Conservation (phyloP, 2,113 vertebrate species). For the Cichladusa arquata region DNA sequence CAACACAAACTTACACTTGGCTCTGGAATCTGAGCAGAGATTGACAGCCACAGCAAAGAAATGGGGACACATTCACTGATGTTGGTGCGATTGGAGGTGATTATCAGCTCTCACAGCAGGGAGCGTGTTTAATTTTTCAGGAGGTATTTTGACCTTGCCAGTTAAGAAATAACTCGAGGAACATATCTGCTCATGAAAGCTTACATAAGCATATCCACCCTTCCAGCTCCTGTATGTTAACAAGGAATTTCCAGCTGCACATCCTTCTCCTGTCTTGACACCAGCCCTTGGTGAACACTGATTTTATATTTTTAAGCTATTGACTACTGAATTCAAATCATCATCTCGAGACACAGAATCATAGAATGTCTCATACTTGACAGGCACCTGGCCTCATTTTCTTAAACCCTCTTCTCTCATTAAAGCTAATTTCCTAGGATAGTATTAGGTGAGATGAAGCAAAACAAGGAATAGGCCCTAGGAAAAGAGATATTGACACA, state of each 20-base stretch:
- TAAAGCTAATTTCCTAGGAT: background rate
- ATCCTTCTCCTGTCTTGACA: background rate
- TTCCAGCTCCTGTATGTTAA: background rate
- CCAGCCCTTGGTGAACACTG: background rate
- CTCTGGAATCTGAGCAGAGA: background rate
- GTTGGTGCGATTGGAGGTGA: background rate
- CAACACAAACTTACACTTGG: background rate
- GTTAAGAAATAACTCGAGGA: background rate
- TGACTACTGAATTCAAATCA: background rate
- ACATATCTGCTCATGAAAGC: background rate
- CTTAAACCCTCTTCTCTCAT: background rate
- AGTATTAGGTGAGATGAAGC: background rate
- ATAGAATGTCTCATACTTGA: background rate
- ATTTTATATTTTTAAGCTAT: background rate
- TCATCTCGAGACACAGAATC: background rate
- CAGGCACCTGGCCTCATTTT: background rate
- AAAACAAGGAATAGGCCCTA: background rate
- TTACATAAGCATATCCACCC: background rate
- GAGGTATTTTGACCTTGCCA: conserved; percentile 1
- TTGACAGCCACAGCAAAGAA: background rate
- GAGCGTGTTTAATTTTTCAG: conserved; percentile 18
- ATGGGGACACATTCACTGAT: background rate
- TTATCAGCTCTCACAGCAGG: background rate
- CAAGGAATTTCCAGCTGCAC: background rate
- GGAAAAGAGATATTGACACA: background rate